Evolutionary conservation across 2,113 vertebrate species (phyloP), one percentile per base, ranked within the genome.

Genomic region (Thinocorus orbignyianus): DNA sequence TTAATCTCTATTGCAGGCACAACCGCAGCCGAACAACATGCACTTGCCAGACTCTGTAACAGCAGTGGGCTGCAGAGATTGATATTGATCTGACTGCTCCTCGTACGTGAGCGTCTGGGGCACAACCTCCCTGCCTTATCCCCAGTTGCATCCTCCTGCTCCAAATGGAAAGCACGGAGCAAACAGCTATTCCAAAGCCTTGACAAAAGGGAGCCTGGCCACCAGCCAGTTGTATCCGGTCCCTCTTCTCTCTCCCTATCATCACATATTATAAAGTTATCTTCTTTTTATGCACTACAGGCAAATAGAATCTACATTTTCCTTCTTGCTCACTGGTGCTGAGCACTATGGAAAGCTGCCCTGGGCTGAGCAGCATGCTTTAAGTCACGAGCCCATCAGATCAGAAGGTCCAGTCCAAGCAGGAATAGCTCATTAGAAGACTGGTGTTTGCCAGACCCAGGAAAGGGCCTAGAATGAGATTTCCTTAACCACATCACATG

Each of bases 181-280:
- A 51, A 60, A 17, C 13, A 88, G 25, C n/a, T 35, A 1, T 17
- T 35, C 35, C 25, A 12, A 49, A 64, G 25, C 39, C 52, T 74
- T 9, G 61, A 3, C 4, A 18, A 54, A 81, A 71, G 10, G 13
- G 5, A 68, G 7, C 33, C 35, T 31, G 24, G 25, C n/a, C 15
- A 9, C 17, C 66, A 58, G 8, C 25, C 54, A 61, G 16, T 4
- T 35, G 14, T 7, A 6, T 4, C 2, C 15, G 1, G 2, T 4
- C 13, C 23, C 7, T 86, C 23, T 78, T 35, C 2, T 16, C 7
- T 7, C 23, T 12, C 30, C 5, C 8, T 46, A 5, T 18, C 7
- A 18, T 2, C 4, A 25, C 0, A 2, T 2, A 10, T 11, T 35
- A 39, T 60, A 35, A 37, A 25, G n/a, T 24, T 23, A 13, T 9